Evolutionary conservation across 64 coral and sea anemone genomes (phyloP), one percentile per base, ranked within the genome.

Genomic region (Stichodactyla mertensii): DNA sequence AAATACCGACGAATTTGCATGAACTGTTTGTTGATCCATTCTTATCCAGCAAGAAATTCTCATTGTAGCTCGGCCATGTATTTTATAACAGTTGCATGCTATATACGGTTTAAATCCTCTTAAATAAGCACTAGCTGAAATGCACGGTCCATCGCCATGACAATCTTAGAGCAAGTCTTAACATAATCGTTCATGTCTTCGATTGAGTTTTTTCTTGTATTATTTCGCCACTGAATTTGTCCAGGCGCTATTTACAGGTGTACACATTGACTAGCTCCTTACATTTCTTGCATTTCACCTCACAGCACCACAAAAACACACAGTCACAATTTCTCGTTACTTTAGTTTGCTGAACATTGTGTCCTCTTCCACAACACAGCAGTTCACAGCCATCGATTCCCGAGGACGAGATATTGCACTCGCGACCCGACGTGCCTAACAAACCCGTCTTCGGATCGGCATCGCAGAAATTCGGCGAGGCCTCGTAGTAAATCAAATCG

Each of bases 231-330:
- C 36, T 45, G 36, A 45, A 58, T 58, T 58, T 58, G 56, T 31
- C 10, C 24, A 15, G 14, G 51, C 78, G 28, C 92, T 87, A 99
- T 77, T 99, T 99, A 85, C 97, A 99, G 19, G 97, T 99, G 82
- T 99, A 99, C 59, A 92, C 83, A 69, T 95, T 92, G 6, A 94
- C 88, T 67, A 90, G 55, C 56, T 95, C 80, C 85, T 88, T 92
- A 54, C 97, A 99, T 69, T 90, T 94, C 11, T 99, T 85, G 54
- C 97, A 99, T 66, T 90, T 99, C 3, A 99, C 97, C 12, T 93
- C 89, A 87, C 97, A 99, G 31, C 97, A 99, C 97, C 97, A 99
- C 19, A 92, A 51, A 70, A 99, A 99, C 55, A 87, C 53, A 86
- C 97, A 99, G 26, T 99, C 92, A 77, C 97, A 99, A 66, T 99